These are phyloP conservation scores for Clarias gariepinus DNA, from an alignment of 2,113 vertebrate species.

Conservation along the genomic window DNA sequence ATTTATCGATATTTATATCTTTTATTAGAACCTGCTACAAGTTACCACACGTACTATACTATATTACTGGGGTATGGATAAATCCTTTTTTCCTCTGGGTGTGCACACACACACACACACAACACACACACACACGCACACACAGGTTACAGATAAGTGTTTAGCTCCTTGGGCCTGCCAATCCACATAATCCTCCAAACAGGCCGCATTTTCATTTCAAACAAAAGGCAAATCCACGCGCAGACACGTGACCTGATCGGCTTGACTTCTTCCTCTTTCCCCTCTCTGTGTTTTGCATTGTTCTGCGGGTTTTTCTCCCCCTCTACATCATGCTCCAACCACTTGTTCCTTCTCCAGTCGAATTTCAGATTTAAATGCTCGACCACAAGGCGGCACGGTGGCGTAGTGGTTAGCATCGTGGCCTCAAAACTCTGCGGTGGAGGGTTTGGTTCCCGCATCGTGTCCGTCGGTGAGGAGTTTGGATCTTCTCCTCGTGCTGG, in stretches of 20 bases:
- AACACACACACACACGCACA: constrained; percentile 34
- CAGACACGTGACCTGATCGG: constrained; percentile 68
- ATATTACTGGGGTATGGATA: constrained; percentile 69
- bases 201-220: constrained; percentile 78
- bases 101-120: constrained; percentile 35
- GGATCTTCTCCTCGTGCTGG: too few relatives aligned
- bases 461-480: too few relatives aligned
- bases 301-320: constrained; percentile 5
- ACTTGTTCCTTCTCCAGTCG: constrained; percentile 59
- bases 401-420: too few relatives aligned
- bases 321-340: constrained; percentile 58
- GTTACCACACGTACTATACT: constrained; percentile 55
- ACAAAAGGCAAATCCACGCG: constrained; percentile 73
- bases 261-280: constrained; percentile 53
- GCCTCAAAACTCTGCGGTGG: too few relatives aligned
- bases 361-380: constrained; percentile 41
- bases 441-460: too few relatives aligned
- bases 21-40: background rate
- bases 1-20: background rate
- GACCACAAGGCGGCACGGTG: too few relatives aligned
- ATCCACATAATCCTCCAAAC: constrained; percentile 79
- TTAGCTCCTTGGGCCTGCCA: constrained; percentile 69
- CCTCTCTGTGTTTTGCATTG: constrained; percentile 18
- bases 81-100: constrained; percentile 63
- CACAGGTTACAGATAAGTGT: constrained; percentile 66